Evolutionary conservation across 2,113 vertebrate species (phyloP).

Genomic region (Sterrhoptilus dennistouni): DNA sequence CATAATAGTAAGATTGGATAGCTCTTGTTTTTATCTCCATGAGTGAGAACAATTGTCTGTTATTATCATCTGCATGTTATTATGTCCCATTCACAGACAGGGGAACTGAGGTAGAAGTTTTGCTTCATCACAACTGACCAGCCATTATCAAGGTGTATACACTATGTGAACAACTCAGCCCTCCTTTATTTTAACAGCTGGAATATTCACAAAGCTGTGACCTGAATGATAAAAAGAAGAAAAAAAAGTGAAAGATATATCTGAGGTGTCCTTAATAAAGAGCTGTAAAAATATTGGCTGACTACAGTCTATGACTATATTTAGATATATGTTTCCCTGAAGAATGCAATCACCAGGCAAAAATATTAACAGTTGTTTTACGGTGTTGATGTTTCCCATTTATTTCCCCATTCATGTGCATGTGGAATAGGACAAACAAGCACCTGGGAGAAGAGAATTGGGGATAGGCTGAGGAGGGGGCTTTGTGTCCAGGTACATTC

Average conservation of each 20-base stretch:
- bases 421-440: not conserved
- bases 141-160: not conserved
- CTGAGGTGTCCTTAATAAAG: not conserved
- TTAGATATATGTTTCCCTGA: not conserved
- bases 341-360: not conserved
- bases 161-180: not conserved
- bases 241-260: not conserved
- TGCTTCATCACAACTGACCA: not conserved
- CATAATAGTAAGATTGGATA: not conserved
- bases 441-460: fast-evolving
- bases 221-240: not conserved
- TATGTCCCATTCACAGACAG: not conserved
- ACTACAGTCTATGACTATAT: not conserved
- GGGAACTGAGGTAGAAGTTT: not conserved
- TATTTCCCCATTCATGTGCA: not conserved
- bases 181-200: not conserved
- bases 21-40: not conserved
- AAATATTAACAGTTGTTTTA: not conserved
- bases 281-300: not conserved
- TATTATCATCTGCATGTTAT: not conserved
- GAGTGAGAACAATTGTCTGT: not conserved
- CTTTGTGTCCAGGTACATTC: not conserved
- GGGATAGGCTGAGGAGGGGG: not conserved
- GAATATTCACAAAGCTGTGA: not conserved
- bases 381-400: not conserved